Base-by-base conservation (phyloP, 2,888 invertebrate species). In the Schizaphis graminum region DNA sequence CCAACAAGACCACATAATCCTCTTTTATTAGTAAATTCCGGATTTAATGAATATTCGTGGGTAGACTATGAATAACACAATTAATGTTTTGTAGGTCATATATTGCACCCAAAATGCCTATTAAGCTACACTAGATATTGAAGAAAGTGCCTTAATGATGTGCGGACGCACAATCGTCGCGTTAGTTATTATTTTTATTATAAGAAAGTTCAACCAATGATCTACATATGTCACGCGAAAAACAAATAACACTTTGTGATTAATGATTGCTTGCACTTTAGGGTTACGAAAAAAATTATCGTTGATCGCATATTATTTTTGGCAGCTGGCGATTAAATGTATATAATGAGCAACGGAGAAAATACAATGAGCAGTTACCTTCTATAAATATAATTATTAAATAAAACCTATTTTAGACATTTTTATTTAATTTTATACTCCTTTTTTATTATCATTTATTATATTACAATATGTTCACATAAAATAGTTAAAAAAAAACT, bases 1-100 rank as follows among this genome's bases (percentile, higher is more conserved):
- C 88, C 35, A 88, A 88, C 88, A 88, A 88, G 53, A 88, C 53
- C n/a, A 88, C 53, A 24, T 35, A 77, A 77, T 53, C 53, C 53
- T 35, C n/a, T 53, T 88, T 21, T 88, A 88, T 53, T 35, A 11
- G 53, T 88, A 88, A 53, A 88, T 35, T 53, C 47, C 1, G 28
- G 53, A 53, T 53, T 35, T 24, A 88, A 88, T 53, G 41, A 49
- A 88, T 24, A 44, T 11, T 53, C 35, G 53, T 35, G 35, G 53
- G 88, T 10, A 35, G 53, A 11, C 53, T 24, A 53, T 56, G 53
- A 35, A 53, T 88, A 53, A 56, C 53, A 88, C 88, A 88, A 53
- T 53, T 88, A 44, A 85, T 28, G 85, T 85, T 77, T 10, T 85
- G 85, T 44, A 85, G 24, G 85, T 28, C 85, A 85, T 44, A 85